Base-by-base conservation (phyloP, 1,140 invertebrate genomes). In the Apis laboriosa region DNA sequence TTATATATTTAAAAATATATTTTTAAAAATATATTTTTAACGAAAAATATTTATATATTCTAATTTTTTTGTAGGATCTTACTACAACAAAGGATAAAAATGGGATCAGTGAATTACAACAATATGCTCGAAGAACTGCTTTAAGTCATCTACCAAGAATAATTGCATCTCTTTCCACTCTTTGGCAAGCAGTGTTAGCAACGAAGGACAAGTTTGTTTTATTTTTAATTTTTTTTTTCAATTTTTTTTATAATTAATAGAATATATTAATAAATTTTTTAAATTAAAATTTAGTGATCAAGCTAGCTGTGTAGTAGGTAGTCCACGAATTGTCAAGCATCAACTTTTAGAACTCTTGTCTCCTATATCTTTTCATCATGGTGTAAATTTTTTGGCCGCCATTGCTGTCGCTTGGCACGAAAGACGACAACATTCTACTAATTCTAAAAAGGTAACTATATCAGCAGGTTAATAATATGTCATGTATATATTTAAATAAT, bases 401-500 rank as follows among this genome's bases (percentile, higher is more conserved):
- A 95, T 99, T 83, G 97, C 97, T n/a, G 96, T 98, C 63, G 97
- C 97, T 58, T 98, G 98, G 98, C 96, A 97, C 91, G 97, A 98
- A 89, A 94, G 96, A 72, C 94, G 96, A 84, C 93, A 94, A 81
- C 91, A 93, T 55, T 92, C 94, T 64, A 74, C 85, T 19, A 94
- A 89, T 88, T 91, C 92, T 9, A 95, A 95, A 91, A 95, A 94
- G 86, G 95, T 95, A 92, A 90, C 80, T 77, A 61, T 77, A 28
- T 28, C 77, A 34, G 49, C 8, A 3, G 2, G 5, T 12, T 58
- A 21, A 49, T 24, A 34, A 34, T 13, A 51, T 34, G 15, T 19
- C 12, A 9, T 4, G 24, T 34, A 17, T 49, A 1, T 43, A 51
- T n/a, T 24, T 19, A 55, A 7, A 34, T 56, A 77, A 75, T 76